phyloP scores from a whole-genome alignment of 2,797 vertebrate genomes.

The Bradypodion pumilum region DNA sequence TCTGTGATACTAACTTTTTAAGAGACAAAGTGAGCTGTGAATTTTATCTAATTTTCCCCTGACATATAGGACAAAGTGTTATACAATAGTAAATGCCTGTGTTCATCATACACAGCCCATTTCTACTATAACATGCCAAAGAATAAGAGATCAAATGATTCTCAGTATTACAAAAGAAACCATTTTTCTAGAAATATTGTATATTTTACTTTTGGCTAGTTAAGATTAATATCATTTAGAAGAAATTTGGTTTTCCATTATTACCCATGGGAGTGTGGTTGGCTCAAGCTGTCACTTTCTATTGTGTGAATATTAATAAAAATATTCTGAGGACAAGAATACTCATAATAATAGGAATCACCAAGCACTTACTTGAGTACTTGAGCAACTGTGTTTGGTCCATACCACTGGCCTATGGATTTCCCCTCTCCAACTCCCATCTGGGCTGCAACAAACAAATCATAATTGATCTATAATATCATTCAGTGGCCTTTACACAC shows the following conservation, averaged over 20 bases:
- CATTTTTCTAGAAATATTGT: background rate
- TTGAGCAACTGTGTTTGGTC: constrained; percentile 97
- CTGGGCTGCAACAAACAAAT: constrained; percentile 83
- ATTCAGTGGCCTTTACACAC: background rate
- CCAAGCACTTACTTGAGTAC: constrained; percentile 90
- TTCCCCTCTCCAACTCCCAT: constrained; percentile 99
- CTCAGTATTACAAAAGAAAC: background rate
- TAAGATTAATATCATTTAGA: background rate
- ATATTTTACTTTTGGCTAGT: background rate
- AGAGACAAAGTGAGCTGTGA: background rate
- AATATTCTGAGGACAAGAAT: background rate
- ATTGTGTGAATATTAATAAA: background rate
- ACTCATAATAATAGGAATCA: background rate
- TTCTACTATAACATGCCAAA: background rate
- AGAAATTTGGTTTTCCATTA: background rate
- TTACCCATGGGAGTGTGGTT: background rate
- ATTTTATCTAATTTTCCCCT: background rate
- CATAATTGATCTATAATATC: background rate
- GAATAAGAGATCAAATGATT: background rate
- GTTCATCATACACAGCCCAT: background rate
- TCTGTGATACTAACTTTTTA: background rate
- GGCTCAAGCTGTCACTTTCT: background rate
- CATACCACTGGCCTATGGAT: constrained; percentile 98
- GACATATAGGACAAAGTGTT: background rate
- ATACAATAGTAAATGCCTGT: background rate